Base-by-base conservation (phyloP, 2,797 vertebrate species). In the Sciaenops ocellatus region DNA sequence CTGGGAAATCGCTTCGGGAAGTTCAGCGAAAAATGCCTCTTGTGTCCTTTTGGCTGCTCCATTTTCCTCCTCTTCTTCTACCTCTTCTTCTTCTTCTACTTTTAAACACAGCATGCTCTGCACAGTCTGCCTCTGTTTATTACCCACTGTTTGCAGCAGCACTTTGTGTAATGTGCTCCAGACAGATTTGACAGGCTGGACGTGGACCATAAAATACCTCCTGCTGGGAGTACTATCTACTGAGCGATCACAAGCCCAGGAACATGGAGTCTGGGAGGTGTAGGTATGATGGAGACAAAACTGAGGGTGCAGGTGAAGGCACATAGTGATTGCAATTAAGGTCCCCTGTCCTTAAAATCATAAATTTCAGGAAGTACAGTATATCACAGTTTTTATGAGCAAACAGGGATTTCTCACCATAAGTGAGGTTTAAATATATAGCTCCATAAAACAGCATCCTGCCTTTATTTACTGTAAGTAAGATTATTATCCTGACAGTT, bases 151-250 rank as follows among this genome's bases (percentile, higher is more conserved):
- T 90, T 90, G 86, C 85, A 79, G 82, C 84, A 81, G 78, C 86
- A 85, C 84, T 90, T 85, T 88, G 80, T 82, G 76, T 86, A 87
- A 90, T 90, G 81, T 85, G 80, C 74, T 82, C 78, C 73, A 85
- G 83, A 88, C 84, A 75, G 77, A 90, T 90, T 80, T 91, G 88
- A 86, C 91, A 85, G 78, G 63, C 78, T 82, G 78, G 81, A 83
- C 13, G 42, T 82, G 83, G 78, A 85, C 83, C 62, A 88, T 89
- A 88, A 91, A 89, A 83, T 78, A 78, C 78, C 85, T 87, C 74
- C 76, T 85, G 75, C 75, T 84, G 63, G 34, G 76, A 61, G 66
- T 63, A 56, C 74, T 59, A 65, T 85, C 87, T 69, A 80, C 64
- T 22, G 34, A 50, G 60, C 81, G 52, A 88, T 91, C 84, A 82